Evolutionary conservation across 2,797 vertebrate genomes (phyloP), one percentile per base, ranked within the genome.

Genomic region (Saxicola maurus): DNA sequence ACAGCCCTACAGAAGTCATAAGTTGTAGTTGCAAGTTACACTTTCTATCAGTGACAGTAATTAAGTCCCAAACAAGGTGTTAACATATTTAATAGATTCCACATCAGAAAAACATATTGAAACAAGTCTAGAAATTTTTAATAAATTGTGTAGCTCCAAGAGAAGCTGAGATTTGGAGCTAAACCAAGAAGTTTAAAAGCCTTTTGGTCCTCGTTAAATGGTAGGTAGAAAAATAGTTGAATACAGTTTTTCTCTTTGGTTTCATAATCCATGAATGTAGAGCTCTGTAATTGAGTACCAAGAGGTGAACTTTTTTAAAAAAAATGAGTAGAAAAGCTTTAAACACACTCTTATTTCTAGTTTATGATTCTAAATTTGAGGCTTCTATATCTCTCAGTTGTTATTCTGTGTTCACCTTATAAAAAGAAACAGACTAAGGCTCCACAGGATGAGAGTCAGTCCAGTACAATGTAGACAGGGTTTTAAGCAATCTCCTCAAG

Each of bases 401-500:
- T 67, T 92, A 15, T 43, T 77, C 57, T 71, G 18, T 82, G 31
- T 86, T 85, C 61, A 25, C 61, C 46, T 71, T 80, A 40, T 80
- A 52, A 80, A 86, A 92, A 73, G 56, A 79, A 84, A 52, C 56
- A 82, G 61, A 42, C 49, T 79, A 64, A 82, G 40, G 35, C 20
- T 90, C 49, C 51, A 33, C 72, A 86, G 42, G n/a, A 55, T 77
- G 33, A 80, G 31, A 87, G 42, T 79, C 35, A 49, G 61, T 25
- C 31, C 69, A 89, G 68, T 61, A 52, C 43, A 68, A 10, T 38
- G 18, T 9, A 90, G 65, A 46, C 57, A 82, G 55, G 17, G 57
- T 82, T 88, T 90, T 82, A 77, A 89, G 69, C 48, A 75, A 57
- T 59, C 82, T 90, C 53, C 42, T 85, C 55, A 61, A 89, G 60